A percentile compares a stretch with the other conserved stretches of the same genome.
These are phyloP conservation scores for Atethmia centrago DNA, from an alignment of 2,888 invertebrate genomes.

Conservation along the genomic window DNA sequence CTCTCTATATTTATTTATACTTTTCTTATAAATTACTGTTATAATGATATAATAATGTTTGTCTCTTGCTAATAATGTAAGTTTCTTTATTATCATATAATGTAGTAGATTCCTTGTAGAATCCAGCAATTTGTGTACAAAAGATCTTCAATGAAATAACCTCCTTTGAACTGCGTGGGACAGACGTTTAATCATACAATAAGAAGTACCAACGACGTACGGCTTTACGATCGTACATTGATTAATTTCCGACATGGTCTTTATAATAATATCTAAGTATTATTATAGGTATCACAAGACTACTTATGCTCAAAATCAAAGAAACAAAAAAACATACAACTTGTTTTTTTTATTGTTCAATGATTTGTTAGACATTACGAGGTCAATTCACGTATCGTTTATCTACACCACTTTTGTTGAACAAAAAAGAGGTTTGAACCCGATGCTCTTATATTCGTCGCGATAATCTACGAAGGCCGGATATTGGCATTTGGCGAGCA, in stretches of 20 bases:
- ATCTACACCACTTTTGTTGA: neutral
- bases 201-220: neutral
- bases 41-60: neutral
- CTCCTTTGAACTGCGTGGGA: neutral
- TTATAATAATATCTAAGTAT: constrained; percentile 1
- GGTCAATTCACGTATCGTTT: constrained; percentile 16
- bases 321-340: constrained; percentile 18
- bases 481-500: constrained; percentile 38
- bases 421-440: constrained; percentile 21
- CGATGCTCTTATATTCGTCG: constrained; percentile 24
- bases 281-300: constrained; percentile 4
- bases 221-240: neutral
- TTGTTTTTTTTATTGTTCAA: neutral
- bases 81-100: neutral
- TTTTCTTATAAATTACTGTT: neutral
- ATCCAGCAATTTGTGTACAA: constrained; percentile 4
- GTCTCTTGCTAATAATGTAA: neutral
- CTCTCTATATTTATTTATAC: neutral
- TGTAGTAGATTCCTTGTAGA: neutral
- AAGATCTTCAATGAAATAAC: constrained; percentile 3
- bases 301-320: constrained; percentile 24
- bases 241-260: constrained; percentile 15
- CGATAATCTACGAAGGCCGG: constrained; percentile 27
- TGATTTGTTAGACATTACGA: constrained; percentile 25
- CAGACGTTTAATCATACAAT: constrained; percentile 8